Base-by-base conservation (phyloP, 2,113 vertebrate genomes). In the Paralichthys olivaceus region DNA sequence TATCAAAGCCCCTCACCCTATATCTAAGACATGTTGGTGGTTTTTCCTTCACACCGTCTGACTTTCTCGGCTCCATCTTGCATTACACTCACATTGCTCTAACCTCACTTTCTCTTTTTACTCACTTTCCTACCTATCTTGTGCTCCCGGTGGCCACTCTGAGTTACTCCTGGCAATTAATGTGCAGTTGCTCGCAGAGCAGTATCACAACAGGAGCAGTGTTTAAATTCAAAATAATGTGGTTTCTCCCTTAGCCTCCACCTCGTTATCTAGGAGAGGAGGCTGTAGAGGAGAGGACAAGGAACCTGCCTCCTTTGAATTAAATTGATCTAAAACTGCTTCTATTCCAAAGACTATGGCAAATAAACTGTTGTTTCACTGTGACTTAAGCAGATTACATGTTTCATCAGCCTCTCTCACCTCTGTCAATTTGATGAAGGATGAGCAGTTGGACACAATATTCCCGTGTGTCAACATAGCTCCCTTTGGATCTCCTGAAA, bases 401-500 rank as follows among this genome's bases (percentile, higher is more conserved):
- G 4, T 55, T 54, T 4, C 26, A 57, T 34, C 25, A 62, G 5
- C 2, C 5, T 5, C 83, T n/a, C 58, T 96, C 94, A 98, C 98
- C 95, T 95, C 91, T 56, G 95, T 96, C 0, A 91, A 4, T 89
- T 94, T 96, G 74, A 96, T 45, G 87, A 97, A 96, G 20, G 93
- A 95, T 58, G 97, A 96, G 80, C 91, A 81, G 81, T 97, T 96
- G 85, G 95, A 95, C 84, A 97, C 92, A 70, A 98, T 68, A 59
- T 98, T 99, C 84, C 67, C 79, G 82, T 99, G 97, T 17, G 95
- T 96, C 85, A 99, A 72, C 95, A 96, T 90, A 6, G 96, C 97
- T 87, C 97, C 97, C 92, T 99, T 99, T 51, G 97, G 97, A 62
- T 95, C 95, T 89, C 97, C 97, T 99, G 80, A 60, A 78, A 77